These are phyloP conservation scores for Caracal caracal DNA, from an alignment of 2,113 vertebrate species.

Conservation along the genomic window DNA sequence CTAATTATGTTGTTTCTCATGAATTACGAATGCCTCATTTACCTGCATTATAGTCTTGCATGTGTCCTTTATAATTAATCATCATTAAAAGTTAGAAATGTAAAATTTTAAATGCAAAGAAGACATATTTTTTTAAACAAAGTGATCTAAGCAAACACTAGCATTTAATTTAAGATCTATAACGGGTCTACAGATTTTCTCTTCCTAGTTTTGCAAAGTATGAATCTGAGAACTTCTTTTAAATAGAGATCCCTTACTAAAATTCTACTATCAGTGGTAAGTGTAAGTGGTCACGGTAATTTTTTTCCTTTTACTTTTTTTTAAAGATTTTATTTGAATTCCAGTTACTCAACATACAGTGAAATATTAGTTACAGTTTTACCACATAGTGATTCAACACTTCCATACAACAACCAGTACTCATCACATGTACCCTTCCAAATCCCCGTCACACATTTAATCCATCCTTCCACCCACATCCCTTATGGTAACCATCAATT, in stretches of 20 bases:
- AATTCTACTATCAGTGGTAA: constrained; percentile 29
- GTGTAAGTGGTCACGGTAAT: neutral
- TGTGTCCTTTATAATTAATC: constrained; percentile 75
- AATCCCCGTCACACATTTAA: neutral
- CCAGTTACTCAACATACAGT: neutral
- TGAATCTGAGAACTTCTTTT: constrained; percentile 47
- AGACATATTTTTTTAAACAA: constrained; percentile 61
- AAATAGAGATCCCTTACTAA: neutral
- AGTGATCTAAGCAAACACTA: constrained; percentile 35
- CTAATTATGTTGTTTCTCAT: constrained; percentile 84
- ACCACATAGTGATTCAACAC: neutral
- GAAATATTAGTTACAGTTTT: neutral
- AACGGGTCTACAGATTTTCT: neutral
- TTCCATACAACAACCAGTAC: neutral
- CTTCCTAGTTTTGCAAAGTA: neutral
- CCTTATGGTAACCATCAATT: neutral
- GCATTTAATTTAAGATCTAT: neutral
- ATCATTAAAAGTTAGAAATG: constrained; percentile 72
- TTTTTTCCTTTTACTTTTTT: neutral
- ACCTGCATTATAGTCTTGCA: constrained; percentile 78
- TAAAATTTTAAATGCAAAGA: constrained; percentile 55
- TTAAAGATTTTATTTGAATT: neutral
- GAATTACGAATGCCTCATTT: constrained; percentile 79
- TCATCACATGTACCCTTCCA: neutral
- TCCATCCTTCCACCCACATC: neutral